Evolutionary conservation across 1,140 invertebrate genomes (phyloP), one percentile per base, ranked within the genome.

Genomic region (Medauroidea extradentata): DNA sequence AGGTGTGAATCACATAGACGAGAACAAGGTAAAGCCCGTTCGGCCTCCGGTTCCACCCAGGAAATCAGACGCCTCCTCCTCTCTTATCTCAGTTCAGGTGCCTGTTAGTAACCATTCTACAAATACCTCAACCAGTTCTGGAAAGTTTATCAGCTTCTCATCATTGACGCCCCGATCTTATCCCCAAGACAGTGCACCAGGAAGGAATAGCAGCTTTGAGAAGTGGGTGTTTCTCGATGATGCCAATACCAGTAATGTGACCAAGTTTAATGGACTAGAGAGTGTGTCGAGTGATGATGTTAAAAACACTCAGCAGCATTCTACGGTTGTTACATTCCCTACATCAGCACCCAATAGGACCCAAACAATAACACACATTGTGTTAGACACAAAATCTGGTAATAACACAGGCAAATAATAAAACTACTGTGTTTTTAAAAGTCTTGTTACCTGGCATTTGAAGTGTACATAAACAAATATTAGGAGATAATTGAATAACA

Each of bases 201-300:
- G 56, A 3, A 4, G 29, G 11, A 24, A 64, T n/a, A 52, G 57
- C 21, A 66, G 63, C 29, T 68, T 67, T 53, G 68, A 69, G 16
- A 63, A 65, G 16, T 69, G 68, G 68, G 64, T 66, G 8, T 69
- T 67, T 51, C 62, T 68, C 11, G 68, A 69, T 16, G 44, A 57
- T 13, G 13, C 43, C 8, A 56, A 59, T 24, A 59, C 65, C 46
- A 34, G 14, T 8, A 27, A 41, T 18, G 27, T 7, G 19, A 57
- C 21, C 19, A 34, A 48, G 3, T 18, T 43, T 14, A 62, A 64
- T 49, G 63, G 54, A 53, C 25, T 57, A 13, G 44, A 56, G 19
- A 34, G 29, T 34, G 39, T 21, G 19, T 44, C 51, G 13, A 52
- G 41, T 18, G 55, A 60, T 49, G 65, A 68, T 41, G 44, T 59